Conservation (phyloP, 2,888 invertebrate species). For the Tetranychus truncatus region DNA sequence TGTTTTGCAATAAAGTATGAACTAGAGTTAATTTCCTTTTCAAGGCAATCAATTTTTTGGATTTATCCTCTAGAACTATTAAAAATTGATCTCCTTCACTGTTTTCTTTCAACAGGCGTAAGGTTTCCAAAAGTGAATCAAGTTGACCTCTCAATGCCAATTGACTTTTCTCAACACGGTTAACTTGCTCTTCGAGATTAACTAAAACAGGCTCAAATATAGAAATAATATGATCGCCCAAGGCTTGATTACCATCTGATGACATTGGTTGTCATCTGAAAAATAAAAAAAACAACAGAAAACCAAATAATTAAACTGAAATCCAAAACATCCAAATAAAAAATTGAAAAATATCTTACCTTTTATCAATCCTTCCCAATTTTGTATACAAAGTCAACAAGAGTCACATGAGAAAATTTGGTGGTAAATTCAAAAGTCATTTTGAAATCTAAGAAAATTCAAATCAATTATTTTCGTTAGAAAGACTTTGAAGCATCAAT, state of each 20-base stretch:
- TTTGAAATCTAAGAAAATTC: no score
- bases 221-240: not conserved
- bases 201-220: conserved; percentile 14
- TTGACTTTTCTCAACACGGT: conserved; percentile 3
- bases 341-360: not conserved
- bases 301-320: not conserved
- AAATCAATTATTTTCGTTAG: no score
- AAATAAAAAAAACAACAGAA: not conserved
- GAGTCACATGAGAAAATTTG: not conserved
- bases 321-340: not conserved
- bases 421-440: not conserved
- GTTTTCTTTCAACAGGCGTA: conserved; percentile 12
- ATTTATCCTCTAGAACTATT: conserved; percentile 15
- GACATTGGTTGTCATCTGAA: not conserved
- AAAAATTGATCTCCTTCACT: conserved; percentile 12
- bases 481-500: no score
- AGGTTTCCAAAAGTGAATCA: conserved; percentile 4
- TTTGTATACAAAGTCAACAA: not conserved
- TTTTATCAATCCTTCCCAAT: not conserved
- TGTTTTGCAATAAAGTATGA: conserved; percentile 19
- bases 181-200: conserved; percentile 5
- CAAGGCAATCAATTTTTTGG: conserved; percentile 15
- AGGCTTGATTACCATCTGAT: not conserved
- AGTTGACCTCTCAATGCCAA: conserved; percentile 7
- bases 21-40: conserved; percentile 18